Conservation (phyloP, 2,888 invertebrate genomes). For the Nomada flava region DNA sequence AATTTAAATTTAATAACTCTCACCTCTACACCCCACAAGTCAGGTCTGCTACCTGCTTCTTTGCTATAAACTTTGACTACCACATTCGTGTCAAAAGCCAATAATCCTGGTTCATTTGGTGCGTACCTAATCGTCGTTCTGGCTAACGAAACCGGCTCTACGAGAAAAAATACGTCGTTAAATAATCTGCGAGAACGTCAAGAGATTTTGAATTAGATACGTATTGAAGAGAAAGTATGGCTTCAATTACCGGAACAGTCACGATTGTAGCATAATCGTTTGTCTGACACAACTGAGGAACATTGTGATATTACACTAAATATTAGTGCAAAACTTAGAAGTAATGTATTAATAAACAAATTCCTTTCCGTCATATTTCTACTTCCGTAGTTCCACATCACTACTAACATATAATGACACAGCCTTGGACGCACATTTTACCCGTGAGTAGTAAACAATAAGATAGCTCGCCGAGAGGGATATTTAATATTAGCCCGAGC, state of each 20-base stretch:
- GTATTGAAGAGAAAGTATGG: constrained; percentile 77
- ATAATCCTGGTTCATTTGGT: constrained; percentile 85
- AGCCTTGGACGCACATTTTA: constrained; percentile 66
- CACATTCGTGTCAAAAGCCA: constrained; percentile 87
- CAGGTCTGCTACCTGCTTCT: constrained; percentile 86
- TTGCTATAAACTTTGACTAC: constrained; percentile 89
- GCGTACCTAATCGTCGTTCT: constrained; percentile 86
- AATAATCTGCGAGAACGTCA: constrained; percentile 52
- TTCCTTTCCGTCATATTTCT: constrained; percentile 80
- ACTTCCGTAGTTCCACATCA: constrained; percentile 81
- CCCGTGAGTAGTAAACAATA: constrained; percentile 36
- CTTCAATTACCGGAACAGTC: constrained; percentile 88
- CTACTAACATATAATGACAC: constrained; percentile 72
- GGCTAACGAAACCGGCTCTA: constrained; percentile 88
- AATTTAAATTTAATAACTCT: constrained; percentile 4
- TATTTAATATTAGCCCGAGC: constrained; percentile 1
- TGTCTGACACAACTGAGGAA: constrained; percentile 86
- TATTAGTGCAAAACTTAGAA: constrained; percentile 72
- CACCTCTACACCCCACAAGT: constrained; percentile 89
- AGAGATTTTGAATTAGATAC: constrained; percentile 74
- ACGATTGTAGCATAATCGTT: constrained; percentile 89
- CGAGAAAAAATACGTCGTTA: constrained; percentile 70
- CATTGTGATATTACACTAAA: constrained; percentile 70
- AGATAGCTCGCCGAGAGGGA: constrained; percentile 34
- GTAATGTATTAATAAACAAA: constrained; percentile 68